phyloP scores from a whole-genome alignment of 2,888 invertebrate species.

The Salticus scenicus region DNA sequence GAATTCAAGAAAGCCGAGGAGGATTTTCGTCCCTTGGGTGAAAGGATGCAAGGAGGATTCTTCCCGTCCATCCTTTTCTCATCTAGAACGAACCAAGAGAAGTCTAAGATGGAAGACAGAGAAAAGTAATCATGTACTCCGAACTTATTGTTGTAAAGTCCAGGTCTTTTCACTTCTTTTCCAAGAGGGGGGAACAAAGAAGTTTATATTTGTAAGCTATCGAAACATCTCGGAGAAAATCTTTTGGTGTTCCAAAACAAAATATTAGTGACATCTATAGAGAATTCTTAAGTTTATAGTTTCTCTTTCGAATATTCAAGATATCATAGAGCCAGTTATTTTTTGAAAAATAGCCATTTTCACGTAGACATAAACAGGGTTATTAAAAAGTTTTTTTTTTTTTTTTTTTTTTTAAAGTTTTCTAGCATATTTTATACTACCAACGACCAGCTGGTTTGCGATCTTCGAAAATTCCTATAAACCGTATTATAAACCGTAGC shows the following conservation, averaged over 20 bases:
- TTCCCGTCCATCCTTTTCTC: background rate
- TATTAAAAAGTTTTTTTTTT: too few relatives aligned
- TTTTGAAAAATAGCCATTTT: too few relatives aligned
- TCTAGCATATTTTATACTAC: too few relatives aligned
- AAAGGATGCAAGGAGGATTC: background rate
- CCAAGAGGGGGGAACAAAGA: background rate
- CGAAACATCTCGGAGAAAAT: background rate
- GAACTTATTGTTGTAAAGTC: background rate
- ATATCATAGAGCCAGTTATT: too few relatives aligned
- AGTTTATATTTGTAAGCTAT: background rate
- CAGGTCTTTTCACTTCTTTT: background rate
- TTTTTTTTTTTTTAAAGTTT: too few relatives aligned
- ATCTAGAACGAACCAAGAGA: background rate
- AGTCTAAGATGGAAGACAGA: background rate
- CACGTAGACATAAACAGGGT: too few relatives aligned
- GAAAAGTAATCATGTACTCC: background rate
- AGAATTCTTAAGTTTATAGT: background rate
- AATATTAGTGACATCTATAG: background rate
- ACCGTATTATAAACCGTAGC: too few relatives aligned
- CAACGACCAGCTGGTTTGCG: too few relatives aligned
- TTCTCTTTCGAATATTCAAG: too few relatives aligned
- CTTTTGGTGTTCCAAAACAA: background rate
- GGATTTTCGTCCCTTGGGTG: background rate
- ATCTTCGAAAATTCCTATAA: too few relatives aligned
- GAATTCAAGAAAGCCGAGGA: conserved; percentile 4